phyloP scores from a whole-genome alignment of 2,888 invertebrate species.

The Tethea ocularis region DNA sequence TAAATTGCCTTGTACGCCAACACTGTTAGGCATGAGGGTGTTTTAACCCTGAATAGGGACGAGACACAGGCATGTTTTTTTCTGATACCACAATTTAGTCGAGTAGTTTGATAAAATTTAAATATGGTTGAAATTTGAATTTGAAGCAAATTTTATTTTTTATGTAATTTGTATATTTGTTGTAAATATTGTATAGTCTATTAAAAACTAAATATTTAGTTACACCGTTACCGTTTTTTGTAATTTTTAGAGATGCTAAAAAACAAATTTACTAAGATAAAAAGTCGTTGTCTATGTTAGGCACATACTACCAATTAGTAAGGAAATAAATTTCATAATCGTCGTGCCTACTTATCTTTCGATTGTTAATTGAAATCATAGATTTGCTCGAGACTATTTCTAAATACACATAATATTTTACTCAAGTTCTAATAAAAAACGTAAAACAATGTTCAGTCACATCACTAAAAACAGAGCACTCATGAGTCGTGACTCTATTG shows the following conservation, averaged over 20 bases:
- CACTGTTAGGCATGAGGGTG: slow-evolving; percentile 29
- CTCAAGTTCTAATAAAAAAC: background rate
- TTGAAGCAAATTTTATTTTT: background rate
- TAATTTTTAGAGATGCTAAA: too few relatives aligned
- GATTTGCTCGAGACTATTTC: too few relatives aligned
- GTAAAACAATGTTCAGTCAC: background rate
- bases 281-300: too few relatives aligned
- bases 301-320: too few relatives aligned
- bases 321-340: too few relatives aligned
- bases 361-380: too few relatives aligned
- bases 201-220: too few relatives aligned
- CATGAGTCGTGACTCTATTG: slow-evolving; percentile 4
- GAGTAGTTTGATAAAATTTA: background rate
- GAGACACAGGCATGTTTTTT: background rate
- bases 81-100: background rate
- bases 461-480: background rate
- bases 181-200: too few relatives aligned
- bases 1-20: slow-evolving; percentile 39
- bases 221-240: too few relatives aligned
- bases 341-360: background rate
- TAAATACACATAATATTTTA: background rate
- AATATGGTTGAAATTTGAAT: background rate
- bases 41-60: slow-evolving; percentile 27
- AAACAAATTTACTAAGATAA: too few relatives aligned
- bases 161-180: too few relatives aligned